Evolutionary conservation across 2,888 invertebrate species (phyloP), one percentile per base, ranked within the genome.

Genomic region (Boloria selene): DNA sequence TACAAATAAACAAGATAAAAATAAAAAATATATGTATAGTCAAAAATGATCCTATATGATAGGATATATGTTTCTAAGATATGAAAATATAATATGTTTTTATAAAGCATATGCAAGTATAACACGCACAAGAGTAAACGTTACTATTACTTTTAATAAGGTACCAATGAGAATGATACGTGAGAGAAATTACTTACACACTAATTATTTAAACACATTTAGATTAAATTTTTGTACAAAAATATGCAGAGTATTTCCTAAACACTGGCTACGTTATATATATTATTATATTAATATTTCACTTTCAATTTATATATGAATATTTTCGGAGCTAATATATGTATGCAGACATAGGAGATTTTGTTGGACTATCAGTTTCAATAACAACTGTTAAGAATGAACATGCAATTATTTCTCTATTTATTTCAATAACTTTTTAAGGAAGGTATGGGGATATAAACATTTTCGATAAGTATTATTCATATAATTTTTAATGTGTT

Each of bases 171-270:
- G 74, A 72, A 79, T 83, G 83, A 85, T 86, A 86, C 77, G 82
- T 79, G 77, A 76, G 68, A 69, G 68, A 72, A 58, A 65, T 73
- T 71, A 73, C 72, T 76, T 79, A 76, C 73, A 47, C 72, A 47
- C 56, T 70, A 76, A 74, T 73, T 78, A 75, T 60, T 75, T 77
- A 80, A 79, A 77, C 73, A 78, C 75, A 73, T 74, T 76, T 76
- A 80, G 80, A 80, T 79, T 78, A 78, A 77, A 77, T 71, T 75
- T 74, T 84, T 85, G 82, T 87, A 87, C 87, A 88, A 87, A 87
- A 88, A 87, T 88, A 87, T 84, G 85, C 81, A 77, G 79, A 84
- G 79, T 79, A 83, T 79, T 82, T 78, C 77, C 78, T 80, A 82
- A 79, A 79, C 79, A 83, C 80, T 71, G 69, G 76, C 78, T 80